Percentiles rank a stretch among this genome's conserved stretches.
Conservation (phyloP, 2,113 vertebrate species). For the Ramphastos sulfuratus region DNA sequence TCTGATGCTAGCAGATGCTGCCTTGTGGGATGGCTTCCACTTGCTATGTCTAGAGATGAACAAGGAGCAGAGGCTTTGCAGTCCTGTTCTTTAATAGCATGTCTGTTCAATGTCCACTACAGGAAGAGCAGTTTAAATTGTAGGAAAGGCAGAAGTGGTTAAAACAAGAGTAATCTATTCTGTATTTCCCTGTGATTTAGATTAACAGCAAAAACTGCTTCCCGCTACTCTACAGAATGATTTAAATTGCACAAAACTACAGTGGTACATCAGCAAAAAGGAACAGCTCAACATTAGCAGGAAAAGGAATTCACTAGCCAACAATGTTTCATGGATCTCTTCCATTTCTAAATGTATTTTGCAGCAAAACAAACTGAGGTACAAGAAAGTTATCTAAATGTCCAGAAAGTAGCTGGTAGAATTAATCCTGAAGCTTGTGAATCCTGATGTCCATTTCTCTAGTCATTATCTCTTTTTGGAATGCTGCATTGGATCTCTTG, state of each 20-base stretch:
- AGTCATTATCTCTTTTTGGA: background rate
- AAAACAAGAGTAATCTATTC: background rate
- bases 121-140: background rate
- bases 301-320: background rate
- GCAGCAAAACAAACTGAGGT: background rate
- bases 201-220: background rate
- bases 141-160: background rate
- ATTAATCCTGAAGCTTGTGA: background rate
- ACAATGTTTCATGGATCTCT: background rate
- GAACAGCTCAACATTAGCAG: background rate
- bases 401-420: background rate
- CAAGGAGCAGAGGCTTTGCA: background rate
- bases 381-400: background rate
- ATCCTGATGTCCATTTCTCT: background rate
- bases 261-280: background rate
- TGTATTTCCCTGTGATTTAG: background rate
- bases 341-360: slow-evolving; percentile 23
- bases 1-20: background rate
- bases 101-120: background rate
- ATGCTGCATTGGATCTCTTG: background rate
- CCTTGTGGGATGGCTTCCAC: background rate
- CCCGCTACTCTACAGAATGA: background rate
- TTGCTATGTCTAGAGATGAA: background rate
- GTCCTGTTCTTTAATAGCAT: background rate
- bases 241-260: background rate